These are phyloP conservation scores for Laothoe populi DNA, from an alignment of 2,888 invertebrate genomes.

Conservation along the genomic window DNA sequence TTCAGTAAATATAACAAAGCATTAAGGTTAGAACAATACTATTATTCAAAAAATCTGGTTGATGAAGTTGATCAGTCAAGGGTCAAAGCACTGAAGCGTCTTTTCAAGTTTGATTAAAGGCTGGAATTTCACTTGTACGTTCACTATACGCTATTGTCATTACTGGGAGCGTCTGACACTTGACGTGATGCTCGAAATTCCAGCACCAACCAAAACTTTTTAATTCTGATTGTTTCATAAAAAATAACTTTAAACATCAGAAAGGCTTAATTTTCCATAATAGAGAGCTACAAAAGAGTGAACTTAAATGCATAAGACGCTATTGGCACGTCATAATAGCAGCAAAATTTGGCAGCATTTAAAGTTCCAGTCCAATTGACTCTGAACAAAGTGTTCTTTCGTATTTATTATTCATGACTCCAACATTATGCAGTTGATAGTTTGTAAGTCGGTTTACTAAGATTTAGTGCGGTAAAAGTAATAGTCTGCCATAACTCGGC, in stretches of 20 bases:
- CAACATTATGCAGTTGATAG: background rate
- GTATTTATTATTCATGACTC: slow-evolving; percentile 41
- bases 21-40: too few species aligned
- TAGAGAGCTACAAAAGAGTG: slow-evolving; percentile 15
- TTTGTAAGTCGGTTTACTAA: background rate
- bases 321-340: slow-evolving; percentile 46
- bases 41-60: too few species aligned
- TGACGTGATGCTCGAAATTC: too few species aligned
- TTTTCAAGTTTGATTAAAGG: too few species aligned
- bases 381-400: slow-evolving; percentile 46
- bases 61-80: too few species aligned
- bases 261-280: background rate
- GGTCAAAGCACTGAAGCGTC: too few species aligned
- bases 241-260: background rate
- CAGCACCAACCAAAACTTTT: background rate
- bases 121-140: too few species aligned
- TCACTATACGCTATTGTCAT: too few species aligned
- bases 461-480: background rate
- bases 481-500: too few species aligned
- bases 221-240: background rate
- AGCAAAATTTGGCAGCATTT: slow-evolving; percentile 50
- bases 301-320: slow-evolving; percentile 36
- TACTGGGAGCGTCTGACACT: too few species aligned
- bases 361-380: slow-evolving; percentile 43
- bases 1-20: too few species aligned